Percentiles rank a stretch among this genome's conserved stretches.
These are phyloP conservation scores for Thyatira batis DNA, from an alignment of 2,888 invertebrate species.

Conservation along the genomic window DNA sequence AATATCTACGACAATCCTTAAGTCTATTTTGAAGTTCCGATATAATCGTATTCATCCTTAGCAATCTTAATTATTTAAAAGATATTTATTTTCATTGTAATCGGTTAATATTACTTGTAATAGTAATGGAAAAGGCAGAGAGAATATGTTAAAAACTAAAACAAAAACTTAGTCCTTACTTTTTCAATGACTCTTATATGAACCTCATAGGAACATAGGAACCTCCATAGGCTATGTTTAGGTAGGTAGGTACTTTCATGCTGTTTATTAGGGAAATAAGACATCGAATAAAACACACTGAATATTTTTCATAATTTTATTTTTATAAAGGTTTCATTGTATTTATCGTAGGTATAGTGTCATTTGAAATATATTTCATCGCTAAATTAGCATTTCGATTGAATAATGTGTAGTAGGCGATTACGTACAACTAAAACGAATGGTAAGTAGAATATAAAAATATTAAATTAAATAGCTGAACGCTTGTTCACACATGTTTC, in stretches of 20 bases:
- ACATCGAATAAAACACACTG: conserved; percentile 48
- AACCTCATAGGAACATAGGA: too few species aligned
- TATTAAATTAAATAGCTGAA: conserved; percentile 29
- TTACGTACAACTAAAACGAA: conserved; percentile 66
- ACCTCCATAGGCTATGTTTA: background rate
- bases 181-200: too few species aligned
- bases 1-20: too few species aligned
- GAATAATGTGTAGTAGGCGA: conserved; percentile 80
- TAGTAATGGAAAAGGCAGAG: too few species aligned
- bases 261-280: background rate
- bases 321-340: conserved; percentile 79
- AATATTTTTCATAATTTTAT: conserved; percentile 62
- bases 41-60: too few species aligned
- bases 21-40: too few species aligned
- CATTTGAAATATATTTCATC: conserved; percentile 74
- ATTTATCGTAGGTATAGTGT: conserved; percentile 78
- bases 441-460: conserved; percentile 48
- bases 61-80: too few species aligned
- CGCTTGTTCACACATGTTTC: conserved; percentile 28
- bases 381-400: conserved; percentile 69
- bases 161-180: too few species aligned
- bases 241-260: background rate
- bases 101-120: too few species aligned
- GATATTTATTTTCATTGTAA: too few species aligned
- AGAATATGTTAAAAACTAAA: too few species aligned